Evolutionary conservation across 53 echinoderm and acorn worm species (phyloP).

Genomic region (Patiria pectinifera): DNA sequence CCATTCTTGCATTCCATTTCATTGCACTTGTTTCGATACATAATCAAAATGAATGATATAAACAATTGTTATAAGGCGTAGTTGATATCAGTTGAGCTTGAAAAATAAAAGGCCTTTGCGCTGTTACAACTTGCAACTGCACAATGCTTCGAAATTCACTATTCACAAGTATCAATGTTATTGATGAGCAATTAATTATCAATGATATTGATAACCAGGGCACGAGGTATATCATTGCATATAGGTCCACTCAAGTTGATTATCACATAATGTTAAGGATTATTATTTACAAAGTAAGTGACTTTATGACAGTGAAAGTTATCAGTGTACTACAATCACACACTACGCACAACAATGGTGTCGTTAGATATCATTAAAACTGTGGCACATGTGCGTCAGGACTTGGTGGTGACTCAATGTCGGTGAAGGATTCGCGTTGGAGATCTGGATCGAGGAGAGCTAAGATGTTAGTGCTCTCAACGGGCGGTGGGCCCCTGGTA

Average conservation of each 20-base stretch:
- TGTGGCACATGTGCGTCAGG: slow-evolving; percentile 68
- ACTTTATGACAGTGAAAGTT: neutral
- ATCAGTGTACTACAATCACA: slow-evolving; percentile 3
- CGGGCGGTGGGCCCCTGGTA: slow-evolving; percentile 71
- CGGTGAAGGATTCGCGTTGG: slow-evolving; percentile 58
- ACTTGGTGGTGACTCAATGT: slow-evolving; percentile 96
- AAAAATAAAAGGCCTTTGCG: neutral
- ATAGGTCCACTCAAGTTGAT: neutral
- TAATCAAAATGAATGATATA: neutral
- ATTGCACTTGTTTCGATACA: slow-evolving; percentile 2
- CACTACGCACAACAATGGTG: slow-evolving; percentile 19
- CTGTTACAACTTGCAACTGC: neutral
- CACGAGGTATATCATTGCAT: slow-evolving; percentile 13
- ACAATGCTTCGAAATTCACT: neutral
- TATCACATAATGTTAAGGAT: neutral
- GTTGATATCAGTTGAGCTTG: neutral
- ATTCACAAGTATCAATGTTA: neutral
- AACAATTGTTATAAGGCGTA: slow-evolving; percentile 12
- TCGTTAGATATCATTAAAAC: slow-evolving; percentile 43
- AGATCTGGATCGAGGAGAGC: slow-evolving; percentile 72
- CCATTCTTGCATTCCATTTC: neutral
- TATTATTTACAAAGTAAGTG: neutral
- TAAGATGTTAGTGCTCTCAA: slow-evolving; percentile 73
- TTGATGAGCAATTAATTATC: slow-evolving; percentile 2
- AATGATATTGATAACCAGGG: slow-evolving; percentile 15